phyloP scores from a whole-genome alignment of 2,113 vertebrate species.

The Psephotus haematonotus region DNA sequence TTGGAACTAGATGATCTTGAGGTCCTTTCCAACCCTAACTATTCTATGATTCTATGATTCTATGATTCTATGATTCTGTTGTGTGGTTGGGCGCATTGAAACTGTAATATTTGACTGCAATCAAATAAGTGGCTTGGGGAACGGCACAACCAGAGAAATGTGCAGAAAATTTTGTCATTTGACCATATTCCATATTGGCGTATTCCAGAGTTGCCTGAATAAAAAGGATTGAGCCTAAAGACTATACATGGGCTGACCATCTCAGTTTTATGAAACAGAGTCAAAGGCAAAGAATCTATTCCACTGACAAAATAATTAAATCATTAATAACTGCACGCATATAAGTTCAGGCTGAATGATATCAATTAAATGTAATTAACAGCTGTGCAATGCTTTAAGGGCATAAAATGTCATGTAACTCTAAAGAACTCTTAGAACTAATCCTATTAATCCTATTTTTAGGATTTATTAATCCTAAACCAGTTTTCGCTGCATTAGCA shows the following conservation, averaged over 20 bases:
- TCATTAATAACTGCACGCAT: slow-evolving; percentile 10
- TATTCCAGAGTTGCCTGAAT: not conserved
- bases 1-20: too few species aligned
- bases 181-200: not conserved
- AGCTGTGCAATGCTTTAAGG: not conserved
- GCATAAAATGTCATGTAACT: not conserved
- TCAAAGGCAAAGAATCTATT: not conserved
- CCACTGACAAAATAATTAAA: slow-evolving; percentile 12
- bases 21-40: too few species aligned
- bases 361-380: slow-evolving; percentile 55
- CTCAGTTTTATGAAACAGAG: not conserved
- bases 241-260: not conserved
- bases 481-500: not conserved
- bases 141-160: not conserved
- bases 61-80: too few species aligned
- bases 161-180: not conserved
- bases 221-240: not conserved
- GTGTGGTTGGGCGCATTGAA: not conserved
- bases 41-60: too few species aligned
- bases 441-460: slow-evolving; percentile 51
- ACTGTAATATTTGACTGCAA: not conserved
- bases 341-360: not conserved
- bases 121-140: not conserved
- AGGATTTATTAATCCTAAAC: slow-evolving; percentile 25
- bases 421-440: slow-evolving; percentile 2